Percentiles rank a stretch among this genome's conserved stretches.
phyloP scores from a whole-genome alignment of 2,113 vertebrate genomes.

The Pelecanus crispus region DNA sequence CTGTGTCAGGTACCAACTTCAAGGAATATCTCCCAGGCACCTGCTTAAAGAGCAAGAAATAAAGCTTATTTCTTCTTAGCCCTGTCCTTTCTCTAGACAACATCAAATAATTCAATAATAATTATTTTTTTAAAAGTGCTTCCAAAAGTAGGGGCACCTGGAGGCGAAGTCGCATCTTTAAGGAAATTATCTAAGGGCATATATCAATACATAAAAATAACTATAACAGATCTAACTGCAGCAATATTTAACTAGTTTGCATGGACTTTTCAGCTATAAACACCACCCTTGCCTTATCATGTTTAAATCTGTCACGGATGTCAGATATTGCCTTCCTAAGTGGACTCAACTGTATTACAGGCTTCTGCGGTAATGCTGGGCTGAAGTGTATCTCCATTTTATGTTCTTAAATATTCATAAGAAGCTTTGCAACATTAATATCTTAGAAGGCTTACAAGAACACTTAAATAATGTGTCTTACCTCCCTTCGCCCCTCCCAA shows the following conservation, averaged over 20 bases:
- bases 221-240: background rate
- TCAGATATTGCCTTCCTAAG: slow-evolving; percentile 77
- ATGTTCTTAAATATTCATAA: slow-evolving; percentile 99
- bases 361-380: slow-evolving; percentile 74
- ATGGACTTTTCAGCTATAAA: slow-evolving; percentile 35
- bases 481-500: slow-evolving; percentile 59
- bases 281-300: slow-evolving; percentile 68
- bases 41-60: background rate
- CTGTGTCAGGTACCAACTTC: background rate
- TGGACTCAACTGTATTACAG: slow-evolving; percentile 76
- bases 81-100: background rate
- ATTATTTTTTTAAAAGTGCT: background rate
- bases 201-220: background rate
- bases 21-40: background rate
- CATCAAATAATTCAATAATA: background rate
- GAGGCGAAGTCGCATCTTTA: background rate
- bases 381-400: slow-evolving; percentile 86
- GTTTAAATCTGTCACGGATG: slow-evolving; percentile 75
- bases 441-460: slow-evolving; percentile 99
- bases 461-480: slow-evolving; percentile 97
- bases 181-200: background rate
- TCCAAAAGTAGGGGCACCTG: background rate
- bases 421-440: slow-evolving; percentile 99
- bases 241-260: slow-evolving; percentile 10
- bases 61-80: background rate